Evolutionary conservation across 2,888 invertebrate species (phyloP).

Genomic region (Crocallis elinguaria): DNA sequence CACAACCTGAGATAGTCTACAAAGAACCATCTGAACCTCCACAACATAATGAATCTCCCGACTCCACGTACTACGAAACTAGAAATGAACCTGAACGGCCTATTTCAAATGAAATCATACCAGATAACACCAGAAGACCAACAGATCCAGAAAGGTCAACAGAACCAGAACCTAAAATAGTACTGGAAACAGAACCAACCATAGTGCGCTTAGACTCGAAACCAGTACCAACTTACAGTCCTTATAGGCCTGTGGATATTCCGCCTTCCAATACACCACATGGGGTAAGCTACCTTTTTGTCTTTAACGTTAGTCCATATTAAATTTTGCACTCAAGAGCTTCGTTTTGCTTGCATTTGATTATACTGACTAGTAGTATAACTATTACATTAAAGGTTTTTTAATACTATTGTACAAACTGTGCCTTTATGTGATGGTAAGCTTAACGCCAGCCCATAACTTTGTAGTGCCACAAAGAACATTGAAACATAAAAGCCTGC

Average conservation of each 20-base stretch:
- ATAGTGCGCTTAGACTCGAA: slow-evolving; percentile 30
- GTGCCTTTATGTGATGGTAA: no score
- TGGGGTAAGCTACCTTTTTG: slow-evolving; percentile 43
- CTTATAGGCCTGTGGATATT: slow-evolving; percentile 40
- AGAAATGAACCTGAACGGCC: slow-evolving; percentile 31
- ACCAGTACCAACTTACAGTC: slow-evolving; percentile 48
- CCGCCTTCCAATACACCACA: slow-evolving; percentile 44
- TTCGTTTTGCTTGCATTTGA: no score
- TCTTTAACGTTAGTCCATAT: not conserved
- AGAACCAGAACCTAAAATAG: slow-evolving; percentile 31
- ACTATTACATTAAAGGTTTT: no score
- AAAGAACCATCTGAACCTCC: slow-evolving; percentile 29
- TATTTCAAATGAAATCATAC: slow-evolving; percentile 27
- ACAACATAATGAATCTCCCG: slow-evolving; percentile 23
- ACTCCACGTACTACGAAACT: slow-evolving; percentile 34
- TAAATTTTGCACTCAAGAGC: no score
- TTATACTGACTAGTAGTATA: no score
- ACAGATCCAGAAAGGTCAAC: slow-evolving; percentile 20
- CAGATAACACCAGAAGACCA: slow-evolving; percentile 20
- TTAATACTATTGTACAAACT: no score
- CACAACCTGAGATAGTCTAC: slow-evolving; percentile 34
- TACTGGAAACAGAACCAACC: slow-evolving; percentile 27
- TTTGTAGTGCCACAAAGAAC: no score
- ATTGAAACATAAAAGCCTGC: no score
- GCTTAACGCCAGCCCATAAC: no score